phyloP scores from a whole-genome alignment of 1,140 invertebrate species.

The Cydia strobilella region DNA sequence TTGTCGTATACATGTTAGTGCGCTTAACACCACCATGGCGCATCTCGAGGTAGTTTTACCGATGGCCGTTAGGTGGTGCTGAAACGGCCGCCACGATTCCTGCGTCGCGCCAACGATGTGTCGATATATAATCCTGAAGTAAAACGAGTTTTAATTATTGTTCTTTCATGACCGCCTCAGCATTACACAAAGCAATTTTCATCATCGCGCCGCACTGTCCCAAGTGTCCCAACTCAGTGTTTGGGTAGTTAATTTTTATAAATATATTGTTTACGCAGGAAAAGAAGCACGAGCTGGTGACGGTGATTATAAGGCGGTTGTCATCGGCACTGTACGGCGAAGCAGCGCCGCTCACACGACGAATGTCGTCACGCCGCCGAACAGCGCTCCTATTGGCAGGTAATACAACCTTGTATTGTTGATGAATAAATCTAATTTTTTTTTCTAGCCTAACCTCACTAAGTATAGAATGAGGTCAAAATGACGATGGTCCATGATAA shows the following conservation, averaged over 20 bases:
- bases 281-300: constrained; percentile 59
- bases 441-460: too few relatives aligned
- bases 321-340: constrained; percentile 64
- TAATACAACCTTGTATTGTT: constrained; percentile 34
- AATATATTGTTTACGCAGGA: constrained; percentile 43
- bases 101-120: too few relatives aligned
- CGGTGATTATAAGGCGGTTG: constrained; percentile 55
- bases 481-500: too few relatives aligned
- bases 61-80: neutral
- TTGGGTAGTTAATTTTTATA: too few relatives aligned
- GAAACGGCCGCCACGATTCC: neutral
- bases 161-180: too few relatives aligned
- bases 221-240: too few relatives aligned
- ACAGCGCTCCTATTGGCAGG: constrained; percentile 63
- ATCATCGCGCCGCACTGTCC: too few relatives aligned
- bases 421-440: too few relatives aligned
- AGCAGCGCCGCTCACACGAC: constrained; percentile 50
- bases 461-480: too few relatives aligned
- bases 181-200: too few relatives aligned
- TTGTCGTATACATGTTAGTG: constrained; percentile 90
- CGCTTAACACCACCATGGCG: constrained; percentile 83
- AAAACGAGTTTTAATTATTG: too few relatives aligned
- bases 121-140: too few relatives aligned
- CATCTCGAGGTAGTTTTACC: constrained; percentile 48
- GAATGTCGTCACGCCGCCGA: constrained; percentile 54